phyloP scores from a whole-genome alignment of 2,888 invertebrate species.

The Salpingus planirostris region DNA sequence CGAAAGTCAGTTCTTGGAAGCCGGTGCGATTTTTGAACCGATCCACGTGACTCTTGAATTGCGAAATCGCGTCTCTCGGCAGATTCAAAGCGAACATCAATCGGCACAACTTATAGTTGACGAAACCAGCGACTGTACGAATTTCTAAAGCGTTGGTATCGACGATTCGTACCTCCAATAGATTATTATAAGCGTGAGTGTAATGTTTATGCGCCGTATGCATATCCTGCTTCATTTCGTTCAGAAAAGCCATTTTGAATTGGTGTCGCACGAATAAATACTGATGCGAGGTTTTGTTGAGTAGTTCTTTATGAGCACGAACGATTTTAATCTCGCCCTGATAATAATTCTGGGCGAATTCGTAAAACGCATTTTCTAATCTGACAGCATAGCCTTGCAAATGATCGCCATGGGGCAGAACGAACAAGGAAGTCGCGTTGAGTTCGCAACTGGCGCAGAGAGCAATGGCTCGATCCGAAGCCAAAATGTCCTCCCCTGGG shows the following conservation, averaged over 20 bases:
- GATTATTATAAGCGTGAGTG: conserved; percentile 80
- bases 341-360: conserved; percentile 88
- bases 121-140: conserved; percentile 87
- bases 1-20: conserved; percentile 78
- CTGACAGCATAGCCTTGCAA: conserved; percentile 64
- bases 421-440: conserved; percentile 84
- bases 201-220: conserved; percentile 79
- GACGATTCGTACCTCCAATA: conserved; percentile 79
- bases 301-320: conserved; percentile 80
- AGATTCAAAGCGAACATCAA: conserved; percentile 81
- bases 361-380: conserved; percentile 88
- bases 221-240: conserved; percentile 86
- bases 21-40: conserved; percentile 76
- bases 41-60: conserved; percentile 87
- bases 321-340: conserved; percentile 79
- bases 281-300: conserved; percentile 86
- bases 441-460: conserved; percentile 88
- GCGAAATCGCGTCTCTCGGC: conserved; percentile 89
- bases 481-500: conserved; percentile 72
- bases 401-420: conserved; percentile 80
- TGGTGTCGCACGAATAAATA: conserved; percentile 91
- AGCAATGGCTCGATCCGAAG: conserved; percentile 84
- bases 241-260: conserved; percentile 93
- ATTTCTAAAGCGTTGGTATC: conserved; percentile 91
- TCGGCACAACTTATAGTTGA: conserved; percentile 92